These are phyloP conservation scores for Caenorhabditis zanzibari DNA, from an alignment of 2,888 invertebrate species.

Conservation along the genomic window DNA sequence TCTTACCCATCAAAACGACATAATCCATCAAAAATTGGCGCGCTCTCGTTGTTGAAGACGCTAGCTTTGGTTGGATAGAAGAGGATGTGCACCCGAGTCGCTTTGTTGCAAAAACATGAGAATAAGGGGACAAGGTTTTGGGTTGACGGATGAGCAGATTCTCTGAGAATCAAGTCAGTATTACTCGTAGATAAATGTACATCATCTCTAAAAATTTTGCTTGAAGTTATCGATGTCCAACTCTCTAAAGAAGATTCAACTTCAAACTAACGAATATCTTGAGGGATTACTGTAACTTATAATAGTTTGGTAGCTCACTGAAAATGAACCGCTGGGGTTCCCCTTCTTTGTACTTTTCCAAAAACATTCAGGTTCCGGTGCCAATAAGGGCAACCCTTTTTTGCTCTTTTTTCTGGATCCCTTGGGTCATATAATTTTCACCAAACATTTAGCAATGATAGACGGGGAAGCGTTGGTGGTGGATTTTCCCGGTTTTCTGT, in stretches of 20 bases:
- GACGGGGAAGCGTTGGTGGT: slow-evolving; percentile 26
- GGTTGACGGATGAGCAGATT: not conserved
- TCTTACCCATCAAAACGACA: slow-evolving; percentile 68
- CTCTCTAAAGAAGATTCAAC: no score
- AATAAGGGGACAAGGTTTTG: slow-evolving; percentile 13
- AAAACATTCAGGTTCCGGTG: slow-evolving; percentile 6
- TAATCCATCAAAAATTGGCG: slow-evolving; percentile 66
- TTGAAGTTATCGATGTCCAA: no score
- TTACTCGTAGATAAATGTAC: no score
- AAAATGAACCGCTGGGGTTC: no score
- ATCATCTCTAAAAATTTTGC: not conserved
- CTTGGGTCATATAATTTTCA: slow-evolving; percentile 46
- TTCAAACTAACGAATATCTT: no score
- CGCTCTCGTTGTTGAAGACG: slow-evolving; percentile 10
- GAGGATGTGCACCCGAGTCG: slow-evolving; percentile 1
- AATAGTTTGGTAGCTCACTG: no score
- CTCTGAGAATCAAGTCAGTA: no score
- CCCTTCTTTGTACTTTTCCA: no score
- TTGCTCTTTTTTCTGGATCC: slow-evolving; percentile 20
- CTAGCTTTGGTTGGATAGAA: slow-evolving; percentile 2
- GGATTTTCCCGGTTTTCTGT: not conserved
- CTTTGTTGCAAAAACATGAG: slow-evolving; percentile 31
- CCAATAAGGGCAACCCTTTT: slow-evolving; percentile 17
- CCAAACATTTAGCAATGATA: slow-evolving; percentile 57
- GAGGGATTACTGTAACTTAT: not conserved